Base-by-base conservation (phyloP, 2,888 invertebrate genomes). In the Drosophila pullipes region DNA sequence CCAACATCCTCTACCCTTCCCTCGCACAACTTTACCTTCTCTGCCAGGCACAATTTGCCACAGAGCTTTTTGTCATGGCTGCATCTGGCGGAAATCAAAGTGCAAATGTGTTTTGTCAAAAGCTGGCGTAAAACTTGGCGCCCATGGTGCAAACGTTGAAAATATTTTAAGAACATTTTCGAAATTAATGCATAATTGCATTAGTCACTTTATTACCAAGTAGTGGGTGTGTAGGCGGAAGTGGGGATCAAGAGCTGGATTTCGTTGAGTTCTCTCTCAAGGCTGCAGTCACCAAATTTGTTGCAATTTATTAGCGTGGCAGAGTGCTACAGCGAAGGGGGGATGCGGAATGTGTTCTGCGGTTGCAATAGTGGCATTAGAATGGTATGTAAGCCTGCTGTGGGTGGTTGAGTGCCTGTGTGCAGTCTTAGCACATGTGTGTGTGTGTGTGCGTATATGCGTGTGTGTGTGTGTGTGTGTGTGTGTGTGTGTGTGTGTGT, bases 141-240 rank as follows among this genome's bases (percentile, higher is more conserved):
- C 58, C 55, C 69, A 31, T 74, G 72, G 68, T 62, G 86, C 65
- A 88, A 86, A 77, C 76, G 89, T 60, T 70, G 76, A 57, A 83
- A 82, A 75, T 73, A 74, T 83, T 74, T 70, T 47, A 64, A 75
- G 89, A 68, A 70, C 73, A 62, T 60, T 71, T 65, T 58, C 39
- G 62, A 81, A 74, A 86, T 86, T 88, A 89, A 90, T 73, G 82
- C 76, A 89, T 90, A 86, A 86, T 86, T 89, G 84, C 87, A 90
- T 89, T 90, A 83, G 84, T 61, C 85, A 84, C 90, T 90, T 76
- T 71, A 74, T 76, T 78, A 70, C 9, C 13, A 54, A 60, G 44
- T 10, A 50, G 28, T 33, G 49, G 5, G 18, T 4, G 30, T 41
- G 4, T 10, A 2, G 3, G 18, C 25, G 33, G 28, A 4, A 7